A percentile compares a stretch with the other conserved stretches of the same genome.
Evolutionary conservation across 2,797 vertebrate genomes (phyloP).

Genomic region (Lindbergichthys nudifrons): DNA sequence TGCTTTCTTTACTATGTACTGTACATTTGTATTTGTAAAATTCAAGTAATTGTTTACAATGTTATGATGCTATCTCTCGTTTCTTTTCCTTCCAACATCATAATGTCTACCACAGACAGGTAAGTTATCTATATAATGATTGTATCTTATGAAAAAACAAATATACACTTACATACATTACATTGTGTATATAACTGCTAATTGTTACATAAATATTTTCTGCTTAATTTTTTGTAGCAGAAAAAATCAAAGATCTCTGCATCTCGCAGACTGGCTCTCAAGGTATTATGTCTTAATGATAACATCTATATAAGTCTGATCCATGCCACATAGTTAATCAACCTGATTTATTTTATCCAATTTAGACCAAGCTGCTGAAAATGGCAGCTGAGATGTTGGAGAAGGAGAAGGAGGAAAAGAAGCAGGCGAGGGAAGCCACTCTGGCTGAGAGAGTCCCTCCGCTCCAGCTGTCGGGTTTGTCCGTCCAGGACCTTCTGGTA

Average conservation of each 20-base stretch:
- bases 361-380: constrained; percentile 81
- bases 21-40: constrained; percentile 4
- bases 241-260: constrained; percentile 80
- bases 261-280: constrained; percentile 80
- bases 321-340: not conserved
- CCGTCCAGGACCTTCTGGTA: constrained; percentile 80
- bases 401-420: constrained; percentile 76
- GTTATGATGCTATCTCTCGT: constrained; percentile 12
- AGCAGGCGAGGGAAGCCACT: constrained; percentile 64
- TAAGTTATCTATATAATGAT: constrained; percentile 44
- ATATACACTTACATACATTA: not conserved
- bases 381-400: constrained; percentile 72
- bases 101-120: constrained; percentile 59
- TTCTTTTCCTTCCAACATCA: not conserved
- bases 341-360: not conserved
- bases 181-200: not conserved
- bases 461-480: constrained; percentile 75
- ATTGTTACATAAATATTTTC: not conserved
- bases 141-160: not conserved
- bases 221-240: constrained; percentile 40
- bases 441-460: constrained; percentile 74
- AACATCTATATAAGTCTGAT: not conserved
- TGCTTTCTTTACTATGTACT: not conserved
- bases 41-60: not conserved
- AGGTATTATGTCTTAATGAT: constrained; percentile 64